Percentiles rank a stretch among this genome's conserved stretches.
Conservation (phyloP, 2,888 invertebrate species). For the Agrochola lychnidis region DNA sequence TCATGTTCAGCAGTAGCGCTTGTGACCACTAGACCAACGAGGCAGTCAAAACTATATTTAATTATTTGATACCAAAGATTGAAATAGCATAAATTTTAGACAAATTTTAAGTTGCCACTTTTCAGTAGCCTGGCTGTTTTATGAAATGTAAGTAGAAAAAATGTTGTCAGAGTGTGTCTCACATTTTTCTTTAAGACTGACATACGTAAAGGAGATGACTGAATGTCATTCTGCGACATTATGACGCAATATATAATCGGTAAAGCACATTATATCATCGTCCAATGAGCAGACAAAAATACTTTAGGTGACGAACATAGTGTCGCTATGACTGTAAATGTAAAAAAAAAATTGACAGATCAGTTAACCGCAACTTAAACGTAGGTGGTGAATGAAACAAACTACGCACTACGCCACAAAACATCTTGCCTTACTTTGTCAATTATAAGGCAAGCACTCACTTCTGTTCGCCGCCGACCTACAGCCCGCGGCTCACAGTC, state of each 20-base stretch:
- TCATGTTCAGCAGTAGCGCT: no score
- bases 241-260: background rate
- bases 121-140: background rate
- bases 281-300: background rate
- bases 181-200: background rate
- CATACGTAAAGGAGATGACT: no score
- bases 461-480: conserved; percentile 49
- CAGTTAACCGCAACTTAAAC: background rate
- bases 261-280: background rate
- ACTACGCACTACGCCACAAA: background rate
- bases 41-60: no score
- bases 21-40: no score
- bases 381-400: background rate
- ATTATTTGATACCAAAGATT: background rate
- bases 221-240: background rate
- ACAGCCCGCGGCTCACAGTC: conserved; percentile 50
- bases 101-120: background rate
- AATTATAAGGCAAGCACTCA: conserved; percentile 21
- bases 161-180: background rate
- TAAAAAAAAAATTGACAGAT: background rate
- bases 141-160: background rate
- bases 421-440: conserved; percentile 16
- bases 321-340: no score
- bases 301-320: background rate
- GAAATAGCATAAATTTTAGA: background rate